Base-by-base conservation (phyloP, 1,140 invertebrate species). In the Cylas formicarius region DNA sequence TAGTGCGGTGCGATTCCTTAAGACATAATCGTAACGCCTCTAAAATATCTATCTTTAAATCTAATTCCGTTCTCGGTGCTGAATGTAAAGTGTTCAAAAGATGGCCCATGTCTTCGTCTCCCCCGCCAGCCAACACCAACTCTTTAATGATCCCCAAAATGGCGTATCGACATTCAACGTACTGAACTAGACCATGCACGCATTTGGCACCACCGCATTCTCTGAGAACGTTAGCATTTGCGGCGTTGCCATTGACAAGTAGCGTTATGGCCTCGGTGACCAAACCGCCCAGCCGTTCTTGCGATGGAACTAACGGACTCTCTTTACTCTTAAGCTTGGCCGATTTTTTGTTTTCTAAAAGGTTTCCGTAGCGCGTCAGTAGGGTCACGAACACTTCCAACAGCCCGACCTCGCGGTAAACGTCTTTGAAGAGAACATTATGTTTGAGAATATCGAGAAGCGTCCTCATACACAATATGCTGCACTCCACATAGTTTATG, bases 361-460 rank as follows among this genome's bases (percentile, higher is more conserved):
- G 74, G 7, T 79, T 80, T 6, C 84, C 82, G 67, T 92, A 95
- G 29, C 87, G 76, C 50, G 85, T 84, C 4, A 97, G 72, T 69
- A 90, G 94, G n/a, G 86, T 88, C 0, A 95, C 89, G 62, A 98
- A 86, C 5, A 97, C 92, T 74, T 99, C 96, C 43, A 99, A 67
- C 67, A 98, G 82, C 10, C 96, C 95, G 27, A 99, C 91, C 72
- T 99, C 96, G 53, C 95, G 76, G 65, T 91, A 99, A 2, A 97
- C 96, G 68, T 99, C 94, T 73, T 96, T 95, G 67, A 97, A 98
- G 53, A 97, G 81, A 37, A 71, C 66, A 67, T 97, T 94, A 62
- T 93, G 83, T 53, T 84, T 87, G 54, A 96, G 71, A 55, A 96
- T 88, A 62, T 85, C 90, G 4, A 91, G 70, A 20, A 97, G 69